Conservation (phyloP, 2,888 invertebrate genomes). For the Minunthozetes semirufus region DNA sequence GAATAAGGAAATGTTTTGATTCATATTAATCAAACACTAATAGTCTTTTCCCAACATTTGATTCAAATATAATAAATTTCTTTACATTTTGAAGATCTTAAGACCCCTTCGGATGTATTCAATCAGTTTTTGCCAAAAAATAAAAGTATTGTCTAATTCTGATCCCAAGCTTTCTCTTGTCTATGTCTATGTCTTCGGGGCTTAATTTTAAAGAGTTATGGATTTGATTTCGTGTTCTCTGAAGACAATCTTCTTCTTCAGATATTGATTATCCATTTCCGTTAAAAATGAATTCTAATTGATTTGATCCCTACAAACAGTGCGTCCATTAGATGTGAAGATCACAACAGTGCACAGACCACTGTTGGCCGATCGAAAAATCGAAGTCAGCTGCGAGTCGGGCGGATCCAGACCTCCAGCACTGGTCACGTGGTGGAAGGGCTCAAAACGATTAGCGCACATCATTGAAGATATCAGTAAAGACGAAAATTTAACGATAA, state of each 20-base stretch:
- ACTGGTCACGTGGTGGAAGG: constrained; percentile 42
- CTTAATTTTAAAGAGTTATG: no score
- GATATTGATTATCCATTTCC: background rate
- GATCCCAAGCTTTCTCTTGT: no score
- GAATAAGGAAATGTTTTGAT: no score
- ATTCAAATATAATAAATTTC: no score
- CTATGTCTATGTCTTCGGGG: no score
- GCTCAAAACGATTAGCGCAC: constrained; percentile 32
- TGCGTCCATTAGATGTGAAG: constrained; percentile 41
- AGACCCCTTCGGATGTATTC: no score
- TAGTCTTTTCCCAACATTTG: no score
- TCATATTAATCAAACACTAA: no score
- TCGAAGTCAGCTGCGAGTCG: constrained; percentile 41
- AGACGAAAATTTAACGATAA: constrained; percentile 41
- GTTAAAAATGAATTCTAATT: background rate
- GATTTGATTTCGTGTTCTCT: no score
- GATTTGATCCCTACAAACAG: constrained; percentile 33
- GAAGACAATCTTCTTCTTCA: background rate
- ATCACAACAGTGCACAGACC: constrained; percentile 40
- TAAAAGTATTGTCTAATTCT: no score
- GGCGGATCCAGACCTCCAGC: constrained; percentile 42
- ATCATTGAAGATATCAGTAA: constrained; percentile 39
- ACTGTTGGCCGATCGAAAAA: constrained; percentile 37
- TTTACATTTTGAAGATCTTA: no score
- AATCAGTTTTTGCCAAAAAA: no score